A percentile compares a stretch with the other conserved stretches of the same genome.
These are phyloP conservation scores for Pecten maximus DNA, from an alignment of 2,888 invertebrate species.

Conservation along the genomic window DNA sequence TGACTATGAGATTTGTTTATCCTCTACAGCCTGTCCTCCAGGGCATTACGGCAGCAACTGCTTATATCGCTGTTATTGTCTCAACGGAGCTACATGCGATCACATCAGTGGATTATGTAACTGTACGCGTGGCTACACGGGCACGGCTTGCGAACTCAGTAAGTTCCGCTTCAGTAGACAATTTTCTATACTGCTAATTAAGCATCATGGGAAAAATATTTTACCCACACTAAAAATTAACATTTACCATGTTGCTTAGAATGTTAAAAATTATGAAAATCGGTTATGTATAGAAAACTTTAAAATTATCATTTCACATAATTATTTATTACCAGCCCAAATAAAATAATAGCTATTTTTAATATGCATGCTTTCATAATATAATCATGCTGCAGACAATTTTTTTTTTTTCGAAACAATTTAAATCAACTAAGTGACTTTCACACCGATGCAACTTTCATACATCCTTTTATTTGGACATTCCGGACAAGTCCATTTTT, in stretches of 20 bases:
- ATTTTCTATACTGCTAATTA: not conserved
- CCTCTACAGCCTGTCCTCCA: conserved; percentile 84
- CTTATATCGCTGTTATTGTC: conserved; percentile 84
- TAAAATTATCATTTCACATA: too few relatives aligned
- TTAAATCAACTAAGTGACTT: not conserved
- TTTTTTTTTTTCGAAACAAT: too few relatives aligned
- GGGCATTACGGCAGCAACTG: conserved; percentile 84
- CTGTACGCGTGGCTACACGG: conserved; percentile 90
- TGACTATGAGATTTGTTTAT: not conserved
- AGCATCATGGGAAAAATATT: not conserved
- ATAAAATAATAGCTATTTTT: too few relatives aligned
- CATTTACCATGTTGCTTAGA: too few relatives aligned
- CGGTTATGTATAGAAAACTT: too few relatives aligned
- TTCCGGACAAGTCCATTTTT: too few relatives aligned
- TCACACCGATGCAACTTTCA: too few relatives aligned
- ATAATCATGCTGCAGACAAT: too few relatives aligned
- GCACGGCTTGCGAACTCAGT: conserved; percentile 83
- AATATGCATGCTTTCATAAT: too few relatives aligned
- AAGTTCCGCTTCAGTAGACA: conserved; percentile 56
- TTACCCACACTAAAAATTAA: not conserved
- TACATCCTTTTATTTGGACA: not conserved
- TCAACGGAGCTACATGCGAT: conserved; percentile 78
- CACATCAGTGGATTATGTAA: conserved; percentile 85
- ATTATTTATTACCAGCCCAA: too few relatives aligned
- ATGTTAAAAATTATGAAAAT: not conserved